Percentiles rank a stretch among this genome's conserved stretches.
These are phyloP conservation scores for Drosophila cognata DNA, from an alignment of 2,888 invertebrate species.

Conservation along the genomic window DNA sequence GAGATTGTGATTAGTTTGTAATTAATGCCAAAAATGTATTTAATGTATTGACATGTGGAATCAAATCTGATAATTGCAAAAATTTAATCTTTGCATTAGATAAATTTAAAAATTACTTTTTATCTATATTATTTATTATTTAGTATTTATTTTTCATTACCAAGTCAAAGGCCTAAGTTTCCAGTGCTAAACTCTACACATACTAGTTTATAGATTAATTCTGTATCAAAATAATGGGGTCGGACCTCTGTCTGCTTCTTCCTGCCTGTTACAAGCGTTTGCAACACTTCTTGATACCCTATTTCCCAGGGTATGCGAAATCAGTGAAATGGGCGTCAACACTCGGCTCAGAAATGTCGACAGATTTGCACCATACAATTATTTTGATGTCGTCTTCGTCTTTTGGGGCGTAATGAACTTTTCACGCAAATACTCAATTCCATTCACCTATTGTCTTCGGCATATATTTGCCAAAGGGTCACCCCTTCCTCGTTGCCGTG, in stretches of 20 bases:
- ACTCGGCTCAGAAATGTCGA: conserved; percentile 58
- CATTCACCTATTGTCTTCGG: conserved; percentile 43
- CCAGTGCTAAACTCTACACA: rapidly evolving
- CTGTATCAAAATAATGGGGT: neutral
- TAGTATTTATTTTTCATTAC: neutral
- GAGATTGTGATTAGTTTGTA: neutral
- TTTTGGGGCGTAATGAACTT: conserved; percentile 74
- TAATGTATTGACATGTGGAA: too few species aligned
- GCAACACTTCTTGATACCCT: neutral
- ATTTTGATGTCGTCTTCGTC: conserved; percentile 39
- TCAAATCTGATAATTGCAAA: too few species aligned
- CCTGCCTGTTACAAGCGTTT: neutral
- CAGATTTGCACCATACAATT: conserved; percentile 60
- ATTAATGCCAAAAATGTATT: neutral
- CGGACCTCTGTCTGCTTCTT: neutral
- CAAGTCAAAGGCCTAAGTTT: neutral
- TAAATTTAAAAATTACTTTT: too few species aligned
- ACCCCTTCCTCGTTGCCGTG: neutral
- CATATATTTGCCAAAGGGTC: conserved; percentile 22
- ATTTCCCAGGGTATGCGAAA: conserved; percentile 7
- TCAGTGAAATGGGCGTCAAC: conserved; percentile 70
- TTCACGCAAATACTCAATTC: conserved; percentile 43
- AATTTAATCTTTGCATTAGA: too few species aligned
- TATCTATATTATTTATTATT: too few species aligned
- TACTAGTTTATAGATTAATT: neutral